Evolutionary conservation across 2,113 vertebrate genomes (phyloP), one percentile per base, ranked within the genome.

Genomic region (Dissostichus mawsoni): DNA sequence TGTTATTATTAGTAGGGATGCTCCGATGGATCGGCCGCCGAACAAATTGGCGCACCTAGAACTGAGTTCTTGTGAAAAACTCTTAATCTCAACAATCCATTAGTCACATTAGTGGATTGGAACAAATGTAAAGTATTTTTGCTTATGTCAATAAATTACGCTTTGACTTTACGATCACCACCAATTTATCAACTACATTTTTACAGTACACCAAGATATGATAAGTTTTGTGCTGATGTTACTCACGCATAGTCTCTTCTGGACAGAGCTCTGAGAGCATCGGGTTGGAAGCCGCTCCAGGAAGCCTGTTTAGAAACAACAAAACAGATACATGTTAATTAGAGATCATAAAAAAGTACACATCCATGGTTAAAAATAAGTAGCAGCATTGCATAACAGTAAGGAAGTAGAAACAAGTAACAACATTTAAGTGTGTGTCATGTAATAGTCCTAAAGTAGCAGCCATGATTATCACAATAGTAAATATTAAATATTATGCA

Each of bases 161-260:
- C 11, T 17, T 14, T 69, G 6, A 20, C 0, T 36, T 14, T 13
- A 14, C 11, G 36, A 41, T 41, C 10, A 14, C 5, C 29, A 12
- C 20, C 11, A 5, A n/a, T 58, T 4, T 36, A 23, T 9, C 6
- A 13, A 10, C 23, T n/a, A 3, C 3, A 45, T 12, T 11, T 29
- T 14, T 8, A 36, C 12, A 58, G 36, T 36, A n/a, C 2, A 56
- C 6, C n/a, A 5, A 45, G 11, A 11, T 3, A 10, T 18, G 7
- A n/a, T 4, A 12, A 16, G 2, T 7, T 17, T 47, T 11, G 0
- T 9, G 23, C 16, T 8, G 9, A 62, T 78, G 92, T 97, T 78
- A 93, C 97, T 98, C 83, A 99, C 98, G 95, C 97, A 89, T 99
- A 99, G 77, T 93, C 91, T 59, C 98, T 94, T 71, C 95, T 96